These are phyloP conservation scores for Lycaon pictus DNA, from an alignment of 2,113 vertebrate genomes.

Conservation along the genomic window DNA sequence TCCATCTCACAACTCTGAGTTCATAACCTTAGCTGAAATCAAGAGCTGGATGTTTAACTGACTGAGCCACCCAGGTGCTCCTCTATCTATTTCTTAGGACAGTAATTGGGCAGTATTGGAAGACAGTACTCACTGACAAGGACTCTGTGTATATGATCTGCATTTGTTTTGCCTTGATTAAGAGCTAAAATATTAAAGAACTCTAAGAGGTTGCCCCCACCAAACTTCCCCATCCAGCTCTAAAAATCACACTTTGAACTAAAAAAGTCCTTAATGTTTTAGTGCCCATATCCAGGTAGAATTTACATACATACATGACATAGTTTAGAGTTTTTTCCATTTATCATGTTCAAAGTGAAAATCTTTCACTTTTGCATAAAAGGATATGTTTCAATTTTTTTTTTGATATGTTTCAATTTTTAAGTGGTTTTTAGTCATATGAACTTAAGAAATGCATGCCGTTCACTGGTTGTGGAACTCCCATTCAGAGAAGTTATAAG, in stretches of 20 bases:
- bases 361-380: neutral
- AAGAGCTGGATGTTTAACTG: neutral
- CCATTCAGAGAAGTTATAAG: neutral
- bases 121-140: neutral
- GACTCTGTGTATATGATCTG: neutral
- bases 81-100: neutral
- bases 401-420: neutral
- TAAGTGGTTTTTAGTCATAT: neutral
- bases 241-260: neutral
- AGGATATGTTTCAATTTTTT: neutral
- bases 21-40: neutral
- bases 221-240: neutral
- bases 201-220: neutral
- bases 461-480: neutral
- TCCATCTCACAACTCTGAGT: neutral
- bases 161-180: neutral
- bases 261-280: neutral
- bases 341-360: conserved; percentile 19
- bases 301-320: neutral
- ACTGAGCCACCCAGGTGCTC: neutral
- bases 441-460: neutral
- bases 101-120: neutral
- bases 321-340: conserved; percentile 19
- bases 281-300: neutral
- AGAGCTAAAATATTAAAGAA: conserved; percentile 22